Conservation (phyloP, 2,888 invertebrate genomes). For the Hetaerina titia region DNA sequence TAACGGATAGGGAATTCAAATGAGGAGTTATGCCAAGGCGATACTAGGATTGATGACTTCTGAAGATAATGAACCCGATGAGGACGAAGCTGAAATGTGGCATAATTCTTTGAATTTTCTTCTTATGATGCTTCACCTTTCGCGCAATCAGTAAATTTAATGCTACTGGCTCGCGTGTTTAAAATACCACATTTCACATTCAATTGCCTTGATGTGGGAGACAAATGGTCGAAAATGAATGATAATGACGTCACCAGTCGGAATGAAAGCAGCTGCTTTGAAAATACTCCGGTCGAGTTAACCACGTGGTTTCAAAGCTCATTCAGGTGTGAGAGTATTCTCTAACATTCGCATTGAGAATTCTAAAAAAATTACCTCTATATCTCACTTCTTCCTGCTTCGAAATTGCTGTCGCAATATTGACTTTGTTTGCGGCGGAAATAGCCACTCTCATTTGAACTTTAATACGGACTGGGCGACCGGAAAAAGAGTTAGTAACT, state of each 20-base stretch:
- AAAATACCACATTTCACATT: neutral
- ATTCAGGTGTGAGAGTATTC: neutral
- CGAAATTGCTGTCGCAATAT: neutral
- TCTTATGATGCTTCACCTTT: neutral
- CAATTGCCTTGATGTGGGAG: neutral
- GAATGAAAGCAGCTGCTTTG: neutral
- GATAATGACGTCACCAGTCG: neutral
- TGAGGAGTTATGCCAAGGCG: too few relatives aligned
- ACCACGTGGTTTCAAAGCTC: slow-evolving; percentile 1
- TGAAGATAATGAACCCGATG: too few relatives aligned
- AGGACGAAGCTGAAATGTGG: too few relatives aligned
- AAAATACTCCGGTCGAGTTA: neutral
- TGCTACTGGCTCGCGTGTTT: neutral
- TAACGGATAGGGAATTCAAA: too few relatives aligned
- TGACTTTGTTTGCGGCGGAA: too few relatives aligned
- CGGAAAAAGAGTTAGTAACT: too few relatives aligned
- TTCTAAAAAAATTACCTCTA: neutral
- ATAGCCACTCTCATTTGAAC: too few relatives aligned
- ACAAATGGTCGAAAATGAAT: neutral
- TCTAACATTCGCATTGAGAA: neutral
- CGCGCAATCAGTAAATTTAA: neutral
- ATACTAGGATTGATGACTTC: too few relatives aligned
- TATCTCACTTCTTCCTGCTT: neutral
- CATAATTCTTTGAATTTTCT: neutral
- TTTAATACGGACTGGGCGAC: too few relatives aligned